These are phyloP conservation scores for Rhabdophis nuchalis DNA, from an alignment of 2,797 vertebrate genomes.

Conservation along the genomic window DNA sequence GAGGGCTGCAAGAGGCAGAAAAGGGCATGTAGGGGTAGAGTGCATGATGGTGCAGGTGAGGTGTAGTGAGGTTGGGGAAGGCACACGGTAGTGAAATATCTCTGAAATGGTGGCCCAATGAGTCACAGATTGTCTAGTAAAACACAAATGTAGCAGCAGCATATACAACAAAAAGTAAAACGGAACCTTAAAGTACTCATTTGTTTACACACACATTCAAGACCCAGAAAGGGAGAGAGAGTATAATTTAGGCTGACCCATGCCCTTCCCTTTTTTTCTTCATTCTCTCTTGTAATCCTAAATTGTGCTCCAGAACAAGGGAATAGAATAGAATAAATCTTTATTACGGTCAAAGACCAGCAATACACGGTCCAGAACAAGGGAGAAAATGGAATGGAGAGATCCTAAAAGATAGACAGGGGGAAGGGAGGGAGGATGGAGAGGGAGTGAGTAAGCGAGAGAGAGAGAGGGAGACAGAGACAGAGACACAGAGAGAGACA, in stretches of 20 bases:
- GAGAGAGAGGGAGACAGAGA: background rate
- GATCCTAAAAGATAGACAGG: background rate
- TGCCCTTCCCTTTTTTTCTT: background rate
- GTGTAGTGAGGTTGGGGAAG: background rate
- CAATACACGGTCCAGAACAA: too few relatives aligned
- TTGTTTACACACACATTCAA: constrained; percentile 25
- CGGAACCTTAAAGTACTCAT: constrained; percentile 20
- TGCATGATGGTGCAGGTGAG: background rate
- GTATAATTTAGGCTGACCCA: background rate
- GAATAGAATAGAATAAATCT: too few relatives aligned
- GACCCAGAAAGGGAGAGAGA: background rate
- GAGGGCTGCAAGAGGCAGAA: background rate
- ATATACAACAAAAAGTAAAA: constrained; percentile 53
- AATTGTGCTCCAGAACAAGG: background rate
- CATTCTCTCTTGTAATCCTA: background rate
- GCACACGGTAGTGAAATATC: background rate
- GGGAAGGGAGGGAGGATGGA: fast-evolving
- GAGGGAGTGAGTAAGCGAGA: background rate
- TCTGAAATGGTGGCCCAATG: background rate
- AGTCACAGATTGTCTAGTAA: background rate
- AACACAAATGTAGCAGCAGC: constrained; percentile 29
- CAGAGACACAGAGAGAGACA: background rate
- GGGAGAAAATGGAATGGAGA: background rate
- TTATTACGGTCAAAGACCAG: too few relatives aligned
- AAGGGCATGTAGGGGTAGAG: background rate